Percentiles rank a stretch among this genome's conserved stretches.
Conservation (phyloP, 2,888 invertebrate genomes). For the Caenorhabditis drosophilae region DNA sequence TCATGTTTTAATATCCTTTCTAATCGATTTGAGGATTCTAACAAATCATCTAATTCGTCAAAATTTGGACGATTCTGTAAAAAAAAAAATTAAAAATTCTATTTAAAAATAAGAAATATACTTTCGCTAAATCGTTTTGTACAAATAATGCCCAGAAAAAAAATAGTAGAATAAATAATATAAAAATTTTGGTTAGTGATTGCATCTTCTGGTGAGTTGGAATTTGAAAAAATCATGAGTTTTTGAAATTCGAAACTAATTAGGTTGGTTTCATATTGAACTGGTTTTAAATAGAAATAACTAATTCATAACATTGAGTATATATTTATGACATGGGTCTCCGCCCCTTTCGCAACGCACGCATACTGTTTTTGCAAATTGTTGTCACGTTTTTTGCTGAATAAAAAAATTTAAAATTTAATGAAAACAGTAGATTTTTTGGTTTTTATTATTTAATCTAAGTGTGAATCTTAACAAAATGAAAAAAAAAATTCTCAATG, state of each 20-base stretch:
- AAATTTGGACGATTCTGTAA: slow-evolving; percentile 15
- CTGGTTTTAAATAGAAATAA: not conserved
- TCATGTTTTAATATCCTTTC: slow-evolving; percentile 28
- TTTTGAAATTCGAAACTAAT: slow-evolving; percentile 7
- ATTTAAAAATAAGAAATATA: slow-evolving; percentile 13
- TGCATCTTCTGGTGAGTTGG: too few species aligned
- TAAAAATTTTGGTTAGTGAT: slow-evolving; percentile 28
- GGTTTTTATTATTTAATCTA: not conserved
- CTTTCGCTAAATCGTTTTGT: slow-evolving; percentile 25
- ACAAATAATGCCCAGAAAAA: slow-evolving; percentile 31
- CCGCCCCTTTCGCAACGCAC: slow-evolving; percentile 5
- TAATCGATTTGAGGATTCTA: slow-evolving; percentile 16
- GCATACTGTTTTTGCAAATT: slow-evolving; percentile 4
- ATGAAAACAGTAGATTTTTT: not conserved
- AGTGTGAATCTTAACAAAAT: not conserved
- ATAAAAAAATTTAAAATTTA: too few species aligned
- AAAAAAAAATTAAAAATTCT: not conserved
- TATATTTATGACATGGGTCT: slow-evolving; percentile 3
- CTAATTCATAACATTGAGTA: not conserved
- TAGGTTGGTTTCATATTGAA: slow-evolving; percentile 18
- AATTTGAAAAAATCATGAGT: too few species aligned
- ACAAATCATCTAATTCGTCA: slow-evolving; percentile 25
- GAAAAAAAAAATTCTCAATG: not conserved
- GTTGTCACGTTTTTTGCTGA: too few species aligned
- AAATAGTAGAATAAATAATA: slow-evolving; percentile 20